Percentiles rank a stretch among this genome's conserved stretches.
phyloP scores from a whole-genome alignment of 1,140 invertebrate genomes.

The Solen grandis region DNA sequence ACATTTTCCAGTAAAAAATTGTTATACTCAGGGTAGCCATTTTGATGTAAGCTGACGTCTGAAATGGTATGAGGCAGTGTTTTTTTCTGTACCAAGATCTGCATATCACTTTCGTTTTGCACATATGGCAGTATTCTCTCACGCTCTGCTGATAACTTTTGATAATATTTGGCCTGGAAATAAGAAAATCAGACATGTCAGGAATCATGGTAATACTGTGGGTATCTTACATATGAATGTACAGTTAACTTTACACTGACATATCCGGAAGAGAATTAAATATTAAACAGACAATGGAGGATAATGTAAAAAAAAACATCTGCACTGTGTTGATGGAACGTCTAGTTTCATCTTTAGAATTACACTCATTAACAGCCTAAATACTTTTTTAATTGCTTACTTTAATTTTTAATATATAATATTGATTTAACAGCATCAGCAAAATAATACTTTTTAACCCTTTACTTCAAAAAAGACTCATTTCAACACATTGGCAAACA shows the following conservation, averaged over 20 bases:
- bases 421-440: no score
- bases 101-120: conserved; percentile 69
- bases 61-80: conserved; percentile 65
- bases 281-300: neutral
- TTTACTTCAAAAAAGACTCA: no score
- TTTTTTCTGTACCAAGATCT: conserved; percentile 16
- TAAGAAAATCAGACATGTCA: conserved; percentile 13
- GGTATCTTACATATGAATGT: neutral
- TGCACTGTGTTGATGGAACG: neutral
- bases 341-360: neutral
- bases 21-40: conserved; percentile 12
- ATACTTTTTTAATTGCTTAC: no score
- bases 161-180: conserved; percentile 88
- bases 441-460: no score
- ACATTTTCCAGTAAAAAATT: conserved; percentile 29
- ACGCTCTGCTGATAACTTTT: conserved; percentile 82
- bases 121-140: conserved; percentile 72
- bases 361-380: neutral
- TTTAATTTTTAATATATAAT: no score
- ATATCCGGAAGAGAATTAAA: neutral
- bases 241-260: neutral
- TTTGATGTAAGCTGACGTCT: conserved; percentile 55
- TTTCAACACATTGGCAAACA: no score
- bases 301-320: neutral
- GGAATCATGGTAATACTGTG: neutral